Evolutionary conservation across 1,140 invertebrate genomes (phyloP), one percentile per base, ranked within the genome.

Genomic region (Drosophila littoralis): DNA sequence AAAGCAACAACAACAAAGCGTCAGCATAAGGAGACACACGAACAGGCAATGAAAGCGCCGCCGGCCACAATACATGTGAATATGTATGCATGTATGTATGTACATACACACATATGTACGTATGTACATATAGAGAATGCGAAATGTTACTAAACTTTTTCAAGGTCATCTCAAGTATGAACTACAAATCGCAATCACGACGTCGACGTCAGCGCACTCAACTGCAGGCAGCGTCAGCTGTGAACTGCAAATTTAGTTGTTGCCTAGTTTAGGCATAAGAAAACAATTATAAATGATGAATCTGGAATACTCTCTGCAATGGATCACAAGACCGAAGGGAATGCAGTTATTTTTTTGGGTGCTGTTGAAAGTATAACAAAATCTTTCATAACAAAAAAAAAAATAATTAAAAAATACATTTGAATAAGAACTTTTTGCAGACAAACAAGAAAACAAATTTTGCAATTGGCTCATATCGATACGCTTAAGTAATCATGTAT

Each of bases 101-200:
- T 10, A 9, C 22, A 52, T 12, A 36, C 46, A 32, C 1, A 50
- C 48, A 32, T 6, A 7, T n/a, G 33, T 46, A 65, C 70, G 60
- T 61, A 73, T 22, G 22, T 22, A 3, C 35, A 66, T 60, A 61
- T 59, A 65, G 66, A 65, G 64, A 78, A 76, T 80, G 57, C 63
- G 68, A 88, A 88, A 88, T 83, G 83, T 88, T 89, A 88, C 76
- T 89, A 88, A 88, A 88, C 83, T 88, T 88, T 46, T 88, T 88
- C 83, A 88, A 88, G 83, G 83, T 88, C 83, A 88, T 48, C 69
- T 79, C 83, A 88, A 88, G 80, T 81, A 75, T 88, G 76, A 88
- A 88, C 83, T 83, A 83, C 77, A 67, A 75, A 70, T 55, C 75
- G 57, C 75, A 86, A 52, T 63, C 17, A 35, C 22, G 55, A 36